Conservation (phyloP, 1,140 invertebrate species). For the Conus betulinus region DNA sequence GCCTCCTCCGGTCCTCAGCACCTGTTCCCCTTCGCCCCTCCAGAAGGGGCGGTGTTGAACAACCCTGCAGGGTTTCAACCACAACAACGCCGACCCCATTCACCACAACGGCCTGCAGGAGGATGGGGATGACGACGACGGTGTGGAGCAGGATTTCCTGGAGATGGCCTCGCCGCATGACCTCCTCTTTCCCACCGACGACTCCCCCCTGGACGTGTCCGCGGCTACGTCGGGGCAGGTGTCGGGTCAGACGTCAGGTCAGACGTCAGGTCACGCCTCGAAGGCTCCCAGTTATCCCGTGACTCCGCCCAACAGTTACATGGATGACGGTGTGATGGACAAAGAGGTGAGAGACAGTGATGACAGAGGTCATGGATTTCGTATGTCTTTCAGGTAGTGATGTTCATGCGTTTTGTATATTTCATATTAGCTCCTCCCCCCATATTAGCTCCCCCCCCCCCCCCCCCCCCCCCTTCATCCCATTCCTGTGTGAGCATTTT, state of each 20-base stretch:
- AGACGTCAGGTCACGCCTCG: conserved; percentile 52
- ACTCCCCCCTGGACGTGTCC: conserved; percentile 36
- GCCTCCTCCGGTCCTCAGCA: neutral
- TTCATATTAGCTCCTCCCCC: neutral
- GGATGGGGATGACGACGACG: conserved; percentile 16
- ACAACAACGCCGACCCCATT: neutral
- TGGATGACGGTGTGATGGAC: conserved; percentile 55
- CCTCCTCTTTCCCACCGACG: conserved; percentile 24
- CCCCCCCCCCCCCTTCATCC: no score
- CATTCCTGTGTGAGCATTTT: no score
- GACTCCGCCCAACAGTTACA: conserved; percentile 69
- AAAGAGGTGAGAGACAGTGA: conserved; percentile 34
- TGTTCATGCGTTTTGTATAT: neutral
- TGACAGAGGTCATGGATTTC: neutral
- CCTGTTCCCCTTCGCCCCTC: neutral
- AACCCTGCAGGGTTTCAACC: neutral
- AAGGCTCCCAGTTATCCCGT: conserved; percentile 61
- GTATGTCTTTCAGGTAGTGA: neutral
- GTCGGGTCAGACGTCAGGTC: conserved; percentile 37
- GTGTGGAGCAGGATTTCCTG: conserved; percentile 28
- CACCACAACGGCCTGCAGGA: conserved; percentile 1
- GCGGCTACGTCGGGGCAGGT: conserved; percentile 29
- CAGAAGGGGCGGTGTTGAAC: neutral
- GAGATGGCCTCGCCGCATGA: conserved; percentile 26
- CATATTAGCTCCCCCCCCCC: no score